Conservation (phyloP, 2,797 vertebrate species). For the Chrysocyon brachyurus region DNA sequence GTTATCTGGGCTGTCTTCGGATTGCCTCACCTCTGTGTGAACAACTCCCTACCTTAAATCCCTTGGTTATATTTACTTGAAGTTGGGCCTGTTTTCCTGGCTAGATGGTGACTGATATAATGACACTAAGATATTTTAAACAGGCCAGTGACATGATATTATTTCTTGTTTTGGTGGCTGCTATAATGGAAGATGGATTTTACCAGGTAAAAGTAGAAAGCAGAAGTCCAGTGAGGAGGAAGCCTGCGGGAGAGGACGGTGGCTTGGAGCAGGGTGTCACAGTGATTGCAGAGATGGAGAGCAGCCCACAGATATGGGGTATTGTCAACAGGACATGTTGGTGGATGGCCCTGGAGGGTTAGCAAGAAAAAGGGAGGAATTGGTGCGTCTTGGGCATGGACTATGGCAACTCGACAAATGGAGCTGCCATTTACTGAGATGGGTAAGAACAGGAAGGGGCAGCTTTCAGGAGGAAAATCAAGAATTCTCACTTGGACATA, state of each 20-base stretch:
- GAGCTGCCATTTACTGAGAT: neutral
- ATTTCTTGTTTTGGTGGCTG: neutral
- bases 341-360: neutral
- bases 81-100: neutral
- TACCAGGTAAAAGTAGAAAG: neutral
- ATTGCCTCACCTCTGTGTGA: constrained; percentile 24
- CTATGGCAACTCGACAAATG: neutral
- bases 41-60: constrained; percentile 16
- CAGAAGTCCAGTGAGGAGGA: no score
- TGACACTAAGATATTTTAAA: neutral
- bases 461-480: neutral
- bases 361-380: neutral
- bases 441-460: neutral
- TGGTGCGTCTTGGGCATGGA: fast-evolving
- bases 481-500: no score
- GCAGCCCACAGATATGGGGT: neutral
- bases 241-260: neutral
- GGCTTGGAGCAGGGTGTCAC: neutral
- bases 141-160: neutral
- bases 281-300: neutral
- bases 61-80: neutral
- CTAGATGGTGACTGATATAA: neutral
- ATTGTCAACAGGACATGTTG: neutral
- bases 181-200: neutral
- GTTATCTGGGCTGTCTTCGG: neutral